Evolutionary conservation across 2,797 vertebrate species (phyloP), one percentile per base, ranked within the genome.

Genomic region (Sphenodon punctatus): DNA sequence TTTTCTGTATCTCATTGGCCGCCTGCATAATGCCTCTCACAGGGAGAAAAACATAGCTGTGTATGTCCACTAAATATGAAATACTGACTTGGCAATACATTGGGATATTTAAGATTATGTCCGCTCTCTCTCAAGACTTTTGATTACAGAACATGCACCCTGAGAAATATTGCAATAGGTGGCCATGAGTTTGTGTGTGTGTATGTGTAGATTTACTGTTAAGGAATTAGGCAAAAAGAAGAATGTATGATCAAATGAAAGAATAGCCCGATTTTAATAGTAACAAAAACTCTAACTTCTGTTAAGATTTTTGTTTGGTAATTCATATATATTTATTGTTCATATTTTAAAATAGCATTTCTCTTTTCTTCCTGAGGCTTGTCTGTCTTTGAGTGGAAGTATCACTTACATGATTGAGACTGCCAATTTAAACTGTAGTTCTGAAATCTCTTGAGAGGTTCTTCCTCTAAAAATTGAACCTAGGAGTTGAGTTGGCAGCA

Each of bases 61-160:
- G 70, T 73, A 78, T 78, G 63, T 82, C 71, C 90, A 91, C 72
- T 93, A 89, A 90, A 92, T 92, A 82, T 92, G 85, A 85, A 84
- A 91, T 90, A 94, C 74, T 86, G 80, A 88, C 93, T 86, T 85
- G 60, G 86, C 93, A 85, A 87, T 92, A 92, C 77, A 75, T 72
- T 90, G 76, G 69, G 84, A 93, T 89, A 92, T 91, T 93, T 92
- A 89, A 73, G 79, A 85, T 79, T 78, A 89, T 69, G 65, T 75
- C 89, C 81, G 76, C 79, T 81, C 84, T 79, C 70, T 92, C 93
- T 91, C 60, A 89, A 80, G 68, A 59, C 72, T 92, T 91, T 80
- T 87, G 89, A 86, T 80, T 86, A 83, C 69, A 85, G 78, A 80
- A 89, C 74, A 71, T 89, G 75, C 88, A 64, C 85, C 88, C 83